These are phyloP conservation scores for Caenorhabditis imperialis DNA, from an alignment of 2,888 invertebrate genomes.

Conservation along the genomic window DNA sequence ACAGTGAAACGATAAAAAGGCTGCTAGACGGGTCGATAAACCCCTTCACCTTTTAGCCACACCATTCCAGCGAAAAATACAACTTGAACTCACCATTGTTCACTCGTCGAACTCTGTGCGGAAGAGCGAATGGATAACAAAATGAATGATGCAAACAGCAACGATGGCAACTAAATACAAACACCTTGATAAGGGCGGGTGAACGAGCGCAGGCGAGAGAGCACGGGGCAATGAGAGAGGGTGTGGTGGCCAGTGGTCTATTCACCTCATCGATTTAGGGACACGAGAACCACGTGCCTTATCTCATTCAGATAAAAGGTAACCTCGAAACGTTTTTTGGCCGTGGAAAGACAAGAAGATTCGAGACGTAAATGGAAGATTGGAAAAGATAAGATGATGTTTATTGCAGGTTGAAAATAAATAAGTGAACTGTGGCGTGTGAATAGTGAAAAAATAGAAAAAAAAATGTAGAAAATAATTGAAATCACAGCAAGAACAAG, in stretches of 20 bases:
- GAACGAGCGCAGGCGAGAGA: slow-evolving; percentile 28
- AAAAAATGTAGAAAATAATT: neutral
- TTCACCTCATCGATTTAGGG: slow-evolving; percentile 42
- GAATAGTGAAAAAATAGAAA: neutral
- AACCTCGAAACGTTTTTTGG: slow-evolving; percentile 6
- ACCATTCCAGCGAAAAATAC: too few relatives aligned
- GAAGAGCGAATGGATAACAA: slow-evolving; percentile 4
- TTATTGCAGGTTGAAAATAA: neutral
- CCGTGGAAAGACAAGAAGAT: slow-evolving; percentile 5
- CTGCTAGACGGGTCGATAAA: too few relatives aligned
- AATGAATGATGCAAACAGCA: slow-evolving; percentile 44
- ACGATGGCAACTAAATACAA: slow-evolving; percentile 50
- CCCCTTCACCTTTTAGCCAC: neutral
- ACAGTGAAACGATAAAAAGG: too few relatives aligned
- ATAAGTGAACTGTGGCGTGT: neutral
- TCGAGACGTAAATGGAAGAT: neutral
- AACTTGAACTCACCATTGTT: slow-evolving; percentile 34
- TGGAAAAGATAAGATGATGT: slow-evolving; percentile 1
- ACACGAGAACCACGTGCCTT: too few relatives aligned
- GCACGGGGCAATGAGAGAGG: neutral
- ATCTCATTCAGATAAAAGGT: too few relatives aligned
- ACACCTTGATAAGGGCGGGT: slow-evolving; percentile 49
- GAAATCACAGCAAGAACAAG: neutral
- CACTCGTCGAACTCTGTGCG: neutral
- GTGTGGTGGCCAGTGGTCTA: slow-evolving; percentile 12